A percentile compares a stretch with the other conserved stretches of the same genome.
Conservation (phyloP, 2,888 invertebrate species). For the Cheiracanthium punctorium region DNA sequence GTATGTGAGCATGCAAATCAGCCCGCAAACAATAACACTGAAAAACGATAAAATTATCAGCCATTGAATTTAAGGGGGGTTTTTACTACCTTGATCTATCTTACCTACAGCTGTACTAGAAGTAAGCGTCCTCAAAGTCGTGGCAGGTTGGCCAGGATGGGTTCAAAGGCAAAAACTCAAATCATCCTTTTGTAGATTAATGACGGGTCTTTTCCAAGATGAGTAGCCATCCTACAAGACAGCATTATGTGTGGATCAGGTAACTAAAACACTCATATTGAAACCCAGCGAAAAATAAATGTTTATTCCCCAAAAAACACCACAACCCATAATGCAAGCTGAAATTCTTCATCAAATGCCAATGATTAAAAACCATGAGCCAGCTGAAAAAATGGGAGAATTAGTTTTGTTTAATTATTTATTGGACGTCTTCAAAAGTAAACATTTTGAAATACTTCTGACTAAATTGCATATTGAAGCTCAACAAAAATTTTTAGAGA, state of each 20-base stretch:
- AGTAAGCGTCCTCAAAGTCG: conserved; percentile 32
- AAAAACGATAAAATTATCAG: conserved; percentile 4
- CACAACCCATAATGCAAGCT: no score
- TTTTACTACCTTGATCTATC: conserved; percentile 25
- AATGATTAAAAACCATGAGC: no score
- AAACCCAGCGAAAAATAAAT: not conserved
- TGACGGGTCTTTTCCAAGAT: conserved; percentile 23
- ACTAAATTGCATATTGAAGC: no score
- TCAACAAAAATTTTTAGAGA: no score
- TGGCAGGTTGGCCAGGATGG: conserved; percentile 31
- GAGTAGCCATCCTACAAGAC: conserved; percentile 64
- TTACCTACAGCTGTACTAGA: conserved; percentile 49
- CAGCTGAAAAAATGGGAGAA: no score
- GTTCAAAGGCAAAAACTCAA: conserved; percentile 42
- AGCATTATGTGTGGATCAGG: conserved; percentile 68
- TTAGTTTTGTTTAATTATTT: no score
- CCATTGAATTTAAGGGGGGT: not conserved
- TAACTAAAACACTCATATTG: conserved; percentile 24
- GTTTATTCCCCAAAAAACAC: not conserved
- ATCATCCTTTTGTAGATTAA: conserved; percentile 36
- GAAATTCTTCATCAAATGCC: no score
- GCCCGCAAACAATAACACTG: conserved; percentile 10
- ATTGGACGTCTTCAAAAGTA: no score
- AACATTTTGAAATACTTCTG: no score
- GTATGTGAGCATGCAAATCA: conserved; percentile 28